Base-by-base conservation (phyloP, 2,797 vertebrate genomes). In the Pygocentrus nattereri region DNA sequence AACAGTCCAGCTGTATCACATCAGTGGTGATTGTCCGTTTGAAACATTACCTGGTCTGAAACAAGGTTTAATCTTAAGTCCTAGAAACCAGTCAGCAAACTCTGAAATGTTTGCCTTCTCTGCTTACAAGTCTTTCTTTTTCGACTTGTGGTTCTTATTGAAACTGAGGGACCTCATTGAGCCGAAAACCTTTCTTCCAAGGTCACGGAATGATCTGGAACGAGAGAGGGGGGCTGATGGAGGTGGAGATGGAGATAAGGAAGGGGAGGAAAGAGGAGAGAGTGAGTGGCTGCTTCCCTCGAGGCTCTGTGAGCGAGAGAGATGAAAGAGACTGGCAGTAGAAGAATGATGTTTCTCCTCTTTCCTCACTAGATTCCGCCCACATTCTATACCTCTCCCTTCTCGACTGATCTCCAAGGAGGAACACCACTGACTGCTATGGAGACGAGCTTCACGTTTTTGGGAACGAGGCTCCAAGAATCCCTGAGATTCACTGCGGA, bases 101-200 rank as follows among this genome's bases (percentile, higher is more conserved):
- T 81, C 59, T 25, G 4, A 65, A 82, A 65, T 30, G 34, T 74
- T 41, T 44, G 70, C 6, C 16, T n/a, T 15, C 23, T 47, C 49
- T 38, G 19, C 65, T 58, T 70, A 31, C 41, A 80, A 82, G 74
- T 81, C 81, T 94, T 90, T 94, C 89, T 95, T 94, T 88, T 94
- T 94, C 52, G 92, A 89, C 73, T 92, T 89, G 87, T 91, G 93
- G 72, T 91, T 88, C 87, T 94, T 87, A 74, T 84, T 95, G 82
- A 95, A 94, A 87, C 93, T 94, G 13, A 95, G 90, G 0, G 95
- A 95, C 85, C 94, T 92, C 93, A 96, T 92, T 16, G 95, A 95
- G 76, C 95, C 93, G 78, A 95, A 95, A 62, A 96, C 89, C 80
- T 89, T 94, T 82, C 92, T 93, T 59, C 95, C 95, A 81, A 96